A percentile compares a stretch with the other conserved stretches of the same genome.
These are phyloP conservation scores for Prolemur simus DNA, from an alignment of 2,113 vertebrate genomes.

Conservation along the genomic window DNA sequence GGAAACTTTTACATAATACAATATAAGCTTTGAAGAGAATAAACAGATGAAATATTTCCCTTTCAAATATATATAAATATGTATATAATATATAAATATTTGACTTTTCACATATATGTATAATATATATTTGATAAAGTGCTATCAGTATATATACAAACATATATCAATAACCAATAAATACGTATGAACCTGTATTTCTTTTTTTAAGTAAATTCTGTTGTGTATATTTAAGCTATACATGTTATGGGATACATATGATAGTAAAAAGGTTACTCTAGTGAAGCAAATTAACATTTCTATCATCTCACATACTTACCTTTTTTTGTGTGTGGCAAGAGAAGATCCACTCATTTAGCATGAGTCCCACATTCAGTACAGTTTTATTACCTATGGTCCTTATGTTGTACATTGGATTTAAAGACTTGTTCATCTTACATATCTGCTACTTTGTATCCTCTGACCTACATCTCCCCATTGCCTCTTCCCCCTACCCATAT, in stretches of 20 bases:
- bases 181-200: neutral
- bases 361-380: neutral
- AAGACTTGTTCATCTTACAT: neutral
- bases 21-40: slow-evolving; percentile 21
- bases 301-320: neutral
- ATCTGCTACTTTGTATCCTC: neutral
- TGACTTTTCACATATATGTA: neutral
- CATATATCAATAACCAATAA: neutral
- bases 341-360: neutral
- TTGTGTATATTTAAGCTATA: neutral
- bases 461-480: neutral
- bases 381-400: neutral
- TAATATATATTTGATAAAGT: neutral
- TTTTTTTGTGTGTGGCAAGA: neutral
- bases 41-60: neutral
- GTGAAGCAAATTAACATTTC: neutral
- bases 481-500: neutral
- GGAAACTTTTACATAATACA: neutral
- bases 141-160: neutral
- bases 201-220: neutral
- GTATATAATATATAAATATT: neutral
- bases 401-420: neutral
- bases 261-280: neutral
- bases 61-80: neutral
- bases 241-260: neutral